A percentile compares a stretch with the other conserved stretches of the same genome.
These are phyloP conservation scores for Idaea dimidiata DNA, from an alignment of 2,888 invertebrate species.

Conservation along the genomic window DNA sequence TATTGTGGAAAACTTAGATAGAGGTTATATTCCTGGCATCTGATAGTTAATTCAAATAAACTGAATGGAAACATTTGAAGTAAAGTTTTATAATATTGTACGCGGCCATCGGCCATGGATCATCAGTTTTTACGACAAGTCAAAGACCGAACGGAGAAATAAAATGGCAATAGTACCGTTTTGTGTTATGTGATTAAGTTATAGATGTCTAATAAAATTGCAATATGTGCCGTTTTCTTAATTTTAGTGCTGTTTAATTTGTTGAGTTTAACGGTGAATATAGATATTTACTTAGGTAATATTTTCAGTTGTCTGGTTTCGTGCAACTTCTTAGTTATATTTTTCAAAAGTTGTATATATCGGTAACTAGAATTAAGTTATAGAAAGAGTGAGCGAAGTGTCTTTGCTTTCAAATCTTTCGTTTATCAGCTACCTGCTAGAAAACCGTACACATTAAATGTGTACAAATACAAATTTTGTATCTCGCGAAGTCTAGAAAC, in stretches of 20 bases:
- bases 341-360: too few relatives aligned
- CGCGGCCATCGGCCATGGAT: background rate
- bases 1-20: too few relatives aligned
- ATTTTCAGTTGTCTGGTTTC: too few relatives aligned
- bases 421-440: too few relatives aligned
- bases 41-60: background rate
- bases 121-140: background rate
- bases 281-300: background rate
- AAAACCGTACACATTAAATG: too few relatives aligned
- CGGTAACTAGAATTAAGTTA: too few relatives aligned
- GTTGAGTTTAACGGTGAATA: background rate
- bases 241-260: background rate
- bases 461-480: too few relatives aligned
- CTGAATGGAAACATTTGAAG: background rate
- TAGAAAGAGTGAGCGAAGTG: too few relatives aligned
- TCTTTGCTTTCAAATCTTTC: too few relatives aligned
- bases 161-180: background rate
- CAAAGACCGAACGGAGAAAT: background rate
- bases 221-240: background rate
- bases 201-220: background rate
- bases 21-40: too few relatives aligned
- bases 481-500: too few relatives aligned
- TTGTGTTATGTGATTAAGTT: slow-evolving; percentile 1
- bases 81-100: background rate
- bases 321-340: too few relatives aligned